phyloP scores from a whole-genome alignment of 1,140 invertebrate genomes.

The Bombyx mandarina region DNA sequence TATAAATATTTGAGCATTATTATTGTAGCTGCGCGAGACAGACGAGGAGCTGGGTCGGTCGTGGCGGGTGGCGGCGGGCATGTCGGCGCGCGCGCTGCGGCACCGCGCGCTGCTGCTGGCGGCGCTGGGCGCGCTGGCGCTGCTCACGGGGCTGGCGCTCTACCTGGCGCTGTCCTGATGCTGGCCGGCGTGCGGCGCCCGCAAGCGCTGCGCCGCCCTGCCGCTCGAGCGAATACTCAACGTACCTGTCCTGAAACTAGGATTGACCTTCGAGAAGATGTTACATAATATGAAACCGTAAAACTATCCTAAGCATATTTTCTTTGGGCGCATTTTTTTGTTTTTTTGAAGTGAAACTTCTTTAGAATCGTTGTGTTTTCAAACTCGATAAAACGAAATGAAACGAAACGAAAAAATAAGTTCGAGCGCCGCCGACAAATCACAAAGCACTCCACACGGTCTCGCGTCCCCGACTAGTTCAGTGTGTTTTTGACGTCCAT shows the following conservation, averaged over 20 bases:
- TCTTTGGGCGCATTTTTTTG: background rate
- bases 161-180: conserved; percentile 32
- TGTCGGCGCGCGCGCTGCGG: conserved; percentile 84
- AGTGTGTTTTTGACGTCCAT: too few species aligned
- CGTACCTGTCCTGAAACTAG: too few species aligned
- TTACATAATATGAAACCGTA: background rate
- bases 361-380: too few species aligned
- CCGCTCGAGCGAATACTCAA: too few species aligned
- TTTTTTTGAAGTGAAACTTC: too few species aligned
- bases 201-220: background rate
- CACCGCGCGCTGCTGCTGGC: conserved; percentile 78
- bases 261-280: background rate
- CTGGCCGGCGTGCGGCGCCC: background rate
- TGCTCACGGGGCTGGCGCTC: conserved; percentile 78
- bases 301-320: background rate
- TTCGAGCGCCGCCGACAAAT: too few species aligned
- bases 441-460: too few species aligned
- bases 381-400: too few species aligned
- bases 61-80: conserved; percentile 83
- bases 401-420: too few species aligned
- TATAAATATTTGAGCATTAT: too few species aligned
- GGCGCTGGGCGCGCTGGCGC: conserved; percentile 65
- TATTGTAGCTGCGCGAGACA: conserved; percentile 82
- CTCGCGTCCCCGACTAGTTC: too few species aligned
- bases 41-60: conserved; percentile 87